Percentiles rank a stretch among this genome's conserved stretches.
Conservation (phyloP, 2,113 vertebrate species). For the Lichenostomus cassidix region DNA sequence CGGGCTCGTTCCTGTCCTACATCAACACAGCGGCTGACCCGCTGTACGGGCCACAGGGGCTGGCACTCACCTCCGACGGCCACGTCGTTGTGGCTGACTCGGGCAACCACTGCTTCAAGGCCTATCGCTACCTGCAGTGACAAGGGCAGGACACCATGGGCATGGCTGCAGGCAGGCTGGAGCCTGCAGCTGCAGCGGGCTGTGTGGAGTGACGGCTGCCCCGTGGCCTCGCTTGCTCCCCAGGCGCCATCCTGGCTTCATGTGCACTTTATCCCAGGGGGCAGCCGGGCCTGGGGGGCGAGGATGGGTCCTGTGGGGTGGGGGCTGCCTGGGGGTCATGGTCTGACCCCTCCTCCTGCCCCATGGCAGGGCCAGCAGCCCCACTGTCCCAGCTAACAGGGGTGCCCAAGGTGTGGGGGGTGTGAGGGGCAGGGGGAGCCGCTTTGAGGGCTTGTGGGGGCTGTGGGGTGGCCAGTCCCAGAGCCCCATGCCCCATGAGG, state of each 20-base stretch:
- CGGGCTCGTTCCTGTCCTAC: slow-evolving; percentile 95
- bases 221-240: background rate
- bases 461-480: background rate
- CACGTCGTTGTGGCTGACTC: slow-evolving; percentile 95
- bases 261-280: slow-evolving; percentile 31
- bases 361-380: background rate
- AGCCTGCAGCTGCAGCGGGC: background rate
- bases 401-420: background rate
- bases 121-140: slow-evolving; percentile 93
- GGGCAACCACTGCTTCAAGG: slow-evolving; percentile 98
- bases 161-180: background rate
- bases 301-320: background rate
- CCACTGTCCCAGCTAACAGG: background rate
- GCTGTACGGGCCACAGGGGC: slow-evolving; percentile 91
- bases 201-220: background rate
- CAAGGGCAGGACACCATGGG: background rate
- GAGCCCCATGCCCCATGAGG: background rate
- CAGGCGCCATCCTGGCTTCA: background rate
- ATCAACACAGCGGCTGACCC: slow-evolving; percentile 95
- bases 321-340: background rate
- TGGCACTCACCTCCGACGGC: slow-evolving; percentile 94
- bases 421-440: background rate
- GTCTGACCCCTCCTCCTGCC: background rate
- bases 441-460: background rate
- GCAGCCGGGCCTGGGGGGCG: background rate